phyloP scores from a whole-genome alignment of 2,113 vertebrate species.

The Syngnathus scovelli region DNA sequence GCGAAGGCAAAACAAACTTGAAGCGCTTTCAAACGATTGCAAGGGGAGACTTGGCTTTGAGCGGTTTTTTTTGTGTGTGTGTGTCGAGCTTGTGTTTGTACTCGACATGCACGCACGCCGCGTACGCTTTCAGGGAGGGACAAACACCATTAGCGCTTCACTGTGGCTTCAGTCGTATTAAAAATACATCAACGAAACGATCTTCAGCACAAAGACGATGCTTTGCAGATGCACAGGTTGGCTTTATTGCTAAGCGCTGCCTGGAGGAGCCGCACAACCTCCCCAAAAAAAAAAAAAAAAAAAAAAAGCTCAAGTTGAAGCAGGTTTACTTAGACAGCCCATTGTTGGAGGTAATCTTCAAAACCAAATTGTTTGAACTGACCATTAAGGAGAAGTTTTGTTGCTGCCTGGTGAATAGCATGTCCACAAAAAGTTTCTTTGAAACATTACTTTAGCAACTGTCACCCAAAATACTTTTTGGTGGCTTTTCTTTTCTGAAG shows the following conservation, averaged over 20 bases:
- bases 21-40: constrained; percentile 63
- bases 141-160: constrained; percentile 27
- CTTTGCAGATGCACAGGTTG: constrained; percentile 10
- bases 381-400: not conserved
- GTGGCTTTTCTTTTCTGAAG: not conserved
- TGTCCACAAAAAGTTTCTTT: not conserved
- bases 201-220: constrained; percentile 4
- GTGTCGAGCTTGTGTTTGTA: constrained; percentile 31
- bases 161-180: constrained; percentile 27
- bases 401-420: not conserved
- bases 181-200: constrained; percentile 10
- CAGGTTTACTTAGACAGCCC: not conserved
- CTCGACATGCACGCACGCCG: constrained; percentile 19
- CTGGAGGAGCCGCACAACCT: not conserved
- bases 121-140: constrained; percentile 19
- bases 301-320: not conserved
- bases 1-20: constrained; percentile 76
- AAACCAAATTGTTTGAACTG: not conserved
- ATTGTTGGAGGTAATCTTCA: not conserved
- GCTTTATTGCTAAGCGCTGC: not conserved
- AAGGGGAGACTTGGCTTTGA: constrained; percentile 51
- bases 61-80: constrained; percentile 11
- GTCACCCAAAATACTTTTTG: not conserved
- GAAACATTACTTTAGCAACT: not conserved
- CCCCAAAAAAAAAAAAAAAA: not conserved